phyloP scores from a whole-genome alignment of 2,113 vertebrate species.

The Gambusia affinis region DNA sequence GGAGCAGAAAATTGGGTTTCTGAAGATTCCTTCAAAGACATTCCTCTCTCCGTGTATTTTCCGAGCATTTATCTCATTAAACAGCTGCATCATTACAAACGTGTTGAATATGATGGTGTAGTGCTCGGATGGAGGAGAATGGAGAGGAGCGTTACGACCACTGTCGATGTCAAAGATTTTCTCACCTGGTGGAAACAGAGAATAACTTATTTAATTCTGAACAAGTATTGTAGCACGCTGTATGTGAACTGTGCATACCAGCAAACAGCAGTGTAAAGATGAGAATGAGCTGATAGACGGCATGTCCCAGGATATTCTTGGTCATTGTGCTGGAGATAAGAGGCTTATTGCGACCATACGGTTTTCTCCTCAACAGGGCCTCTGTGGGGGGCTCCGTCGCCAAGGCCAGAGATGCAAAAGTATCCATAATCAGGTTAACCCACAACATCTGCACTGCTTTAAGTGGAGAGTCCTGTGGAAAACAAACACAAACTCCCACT shows the following conservation, averaged over 20 bases:
- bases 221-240: not conserved
- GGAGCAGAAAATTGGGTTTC: slow-evolving; percentile 97
- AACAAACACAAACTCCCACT: not conserved
- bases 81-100: slow-evolving; percentile 99
- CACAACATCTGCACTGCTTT: slow-evolving; percentile 98
- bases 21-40: slow-evolving; percentile 96
- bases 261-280: slow-evolving; percentile 95
- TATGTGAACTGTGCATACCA: slow-evolving; percentile 71
- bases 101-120: slow-evolving; percentile 99
- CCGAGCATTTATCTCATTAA: slow-evolving; percentile 98
- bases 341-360: slow-evolving; percentile 94
- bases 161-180: slow-evolving; percentile 96
- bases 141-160: slow-evolving; percentile 92
- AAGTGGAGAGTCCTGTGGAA: slow-evolving; percentile 89
- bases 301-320: slow-evolving; percentile 96
- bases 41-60: slow-evolving; percentile 99
- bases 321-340: slow-evolving; percentile 98
- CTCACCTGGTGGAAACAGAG: slow-evolving; percentile 82
- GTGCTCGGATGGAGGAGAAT: slow-evolving; percentile 96
- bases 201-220: not conserved
- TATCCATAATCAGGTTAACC: slow-evolving; percentile 99
- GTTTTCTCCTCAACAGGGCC: slow-evolving; percentile 88
- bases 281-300: slow-evolving; percentile 91
- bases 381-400: slow-evolving; percentile 94
- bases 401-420: slow-evolving; percentile 93